Base-by-base conservation (phyloP, 2,888 invertebrate species). In the Oxyscelio sp. region DNA sequence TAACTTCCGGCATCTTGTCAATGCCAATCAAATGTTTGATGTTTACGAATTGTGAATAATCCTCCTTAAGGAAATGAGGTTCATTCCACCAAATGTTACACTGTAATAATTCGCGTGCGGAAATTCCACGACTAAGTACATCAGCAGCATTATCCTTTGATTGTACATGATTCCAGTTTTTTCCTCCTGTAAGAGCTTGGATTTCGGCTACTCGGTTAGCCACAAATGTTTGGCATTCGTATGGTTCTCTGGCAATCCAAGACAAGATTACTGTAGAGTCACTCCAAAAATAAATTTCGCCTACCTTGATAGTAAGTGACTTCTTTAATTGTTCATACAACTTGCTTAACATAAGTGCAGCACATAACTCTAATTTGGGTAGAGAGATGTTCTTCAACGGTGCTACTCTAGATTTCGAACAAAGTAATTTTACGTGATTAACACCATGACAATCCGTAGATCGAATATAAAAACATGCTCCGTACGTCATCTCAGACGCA, bases 111-210 rank as follows among this genome's bases (percentile, higher is more conserved):
- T 58, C 45, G 1, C 27, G 17, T 4, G 40, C 71, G 8, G 59
- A 22, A 31, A 48, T 73, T 9, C 75, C 75, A 0, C 75, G 54
- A 13, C 31, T 54, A 1, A 75, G 27, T 0, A 75, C n/a, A 31
- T 65, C 65, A 11, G 56, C 75, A 21, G 75, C 31, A 22, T 83
- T 78, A 22, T 78, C 54, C 15, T 78, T 45, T 6, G 82, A 63
- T 3, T 24, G 24, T 6, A 83, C 77, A 38, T 80, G 71, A 34
- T 50, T 34, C 61, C 74, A 74, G 50, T 24, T 22, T 8, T 24
- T 21, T 11, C 31, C 43, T 4, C 9, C 24, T 9, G 63, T 31
- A 2, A 24, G 9, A 6, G 21, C 27, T 24, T 52, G n/a, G n/a
- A n/a, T n/a, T n/a, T n/a, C n/a, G n/a, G n/a, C n/a, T n/a, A n/a